A percentile compares a stretch with the other conserved stretches of the same genome.
These are phyloP conservation scores for Camponotus fellah DNA, from an alignment of 2,888 invertebrate genomes.

Conservation along the genomic window DNA sequence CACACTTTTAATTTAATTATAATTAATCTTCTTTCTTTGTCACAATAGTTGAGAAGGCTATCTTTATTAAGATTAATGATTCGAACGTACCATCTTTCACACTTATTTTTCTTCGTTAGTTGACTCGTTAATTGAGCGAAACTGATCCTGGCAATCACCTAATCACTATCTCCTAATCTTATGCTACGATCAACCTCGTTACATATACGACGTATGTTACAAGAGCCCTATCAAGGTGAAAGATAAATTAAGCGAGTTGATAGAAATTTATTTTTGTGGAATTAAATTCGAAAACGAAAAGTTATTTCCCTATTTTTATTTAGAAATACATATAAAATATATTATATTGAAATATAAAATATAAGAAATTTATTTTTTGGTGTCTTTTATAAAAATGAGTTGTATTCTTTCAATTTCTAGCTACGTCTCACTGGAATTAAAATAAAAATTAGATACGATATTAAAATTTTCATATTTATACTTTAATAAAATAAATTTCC, in stretches of 20 bases:
- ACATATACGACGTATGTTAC: slow-evolving; percentile 45
- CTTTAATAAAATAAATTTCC: slow-evolving; percentile 1
- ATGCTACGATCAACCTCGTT: slow-evolving; percentile 57
- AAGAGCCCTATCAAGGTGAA: slow-evolving; percentile 7
- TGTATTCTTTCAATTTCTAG: neutral
- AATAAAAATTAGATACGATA: slow-evolving; percentile 30
- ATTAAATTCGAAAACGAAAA: neutral
- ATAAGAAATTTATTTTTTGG: no score
- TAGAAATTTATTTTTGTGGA: neutral
- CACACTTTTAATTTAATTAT: slow-evolving; percentile 33
- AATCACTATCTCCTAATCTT: slow-evolving; percentile 53
- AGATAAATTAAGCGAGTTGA: slow-evolving; percentile 22
- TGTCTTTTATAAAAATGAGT: neutral
- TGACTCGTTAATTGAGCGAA: slow-evolving; percentile 46
- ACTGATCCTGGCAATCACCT: slow-evolving; percentile 37
- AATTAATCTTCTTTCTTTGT: slow-evolving; percentile 3
- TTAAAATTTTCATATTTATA: neutral
- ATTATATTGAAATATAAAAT: neutral
- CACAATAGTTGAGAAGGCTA: neutral
- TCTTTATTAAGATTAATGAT: slow-evolving; percentile 10
- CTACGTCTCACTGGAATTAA: neutral
- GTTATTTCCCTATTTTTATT: neutral
- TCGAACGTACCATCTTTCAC: no score
- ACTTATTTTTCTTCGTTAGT: slow-evolving; percentile 25
- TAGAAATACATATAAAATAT: slow-evolving; percentile 2